Conservation (phyloP, 30 jellyfish, hydroid and myxozoan genomes). For the Catostylus mosaicus region DNA sequence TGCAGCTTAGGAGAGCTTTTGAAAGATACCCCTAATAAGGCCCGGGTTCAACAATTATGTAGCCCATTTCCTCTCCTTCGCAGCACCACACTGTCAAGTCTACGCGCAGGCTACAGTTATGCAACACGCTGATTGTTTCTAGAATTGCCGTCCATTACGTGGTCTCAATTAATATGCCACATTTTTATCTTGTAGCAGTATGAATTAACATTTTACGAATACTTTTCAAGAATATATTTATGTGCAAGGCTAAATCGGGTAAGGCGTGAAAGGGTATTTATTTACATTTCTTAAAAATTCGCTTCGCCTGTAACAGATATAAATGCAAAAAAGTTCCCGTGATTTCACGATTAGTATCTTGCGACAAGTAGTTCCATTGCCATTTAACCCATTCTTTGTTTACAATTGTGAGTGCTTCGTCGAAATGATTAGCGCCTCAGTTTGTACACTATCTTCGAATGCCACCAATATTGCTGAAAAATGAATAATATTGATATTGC, state of each 20-base stretch:
- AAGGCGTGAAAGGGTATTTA: background rate
- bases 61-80: too few species aligned
- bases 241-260: background rate
- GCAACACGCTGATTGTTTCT: too few species aligned
- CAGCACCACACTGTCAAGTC: too few species aligned
- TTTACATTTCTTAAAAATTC: background rate
- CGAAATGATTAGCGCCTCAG: background rate
- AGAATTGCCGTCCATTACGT: too few species aligned
- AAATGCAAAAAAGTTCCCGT: background rate
- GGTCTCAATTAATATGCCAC: too few species aligned
- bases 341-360: background rate
- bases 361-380: background rate
- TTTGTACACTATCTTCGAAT: background rate
- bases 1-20: too few species aligned
- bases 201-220: too few species aligned
- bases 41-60: too few species aligned
- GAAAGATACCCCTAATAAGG: too few species aligned
- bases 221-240: too few species aligned
- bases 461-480: slow-evolving; percentile 14
- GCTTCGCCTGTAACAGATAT: background rate
- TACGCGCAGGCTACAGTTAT: too few species aligned
- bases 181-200: too few species aligned
- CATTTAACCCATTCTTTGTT: background rate
- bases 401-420: background rate
- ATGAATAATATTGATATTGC: background rate